Conservation (phyloP, 2,797 vertebrate genomes). For the Anomalospiza imberbis region DNA sequence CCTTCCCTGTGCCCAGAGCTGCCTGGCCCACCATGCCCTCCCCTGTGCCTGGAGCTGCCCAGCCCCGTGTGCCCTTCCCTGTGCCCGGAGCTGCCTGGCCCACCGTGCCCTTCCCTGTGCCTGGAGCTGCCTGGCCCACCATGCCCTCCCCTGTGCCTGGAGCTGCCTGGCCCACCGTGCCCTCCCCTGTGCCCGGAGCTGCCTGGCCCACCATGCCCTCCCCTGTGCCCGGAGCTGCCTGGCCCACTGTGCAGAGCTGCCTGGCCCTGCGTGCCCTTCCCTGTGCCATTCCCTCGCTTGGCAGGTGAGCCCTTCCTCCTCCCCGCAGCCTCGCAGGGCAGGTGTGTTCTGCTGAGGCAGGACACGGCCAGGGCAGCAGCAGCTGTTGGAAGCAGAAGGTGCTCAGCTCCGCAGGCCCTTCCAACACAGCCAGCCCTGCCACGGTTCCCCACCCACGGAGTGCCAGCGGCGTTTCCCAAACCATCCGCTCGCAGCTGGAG, state of each 20-base stretch:
- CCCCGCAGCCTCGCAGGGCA: not conserved
- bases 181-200: not conserved
- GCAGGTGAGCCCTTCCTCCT: not conserved
- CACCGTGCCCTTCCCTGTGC: not conserved
- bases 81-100: not conserved
- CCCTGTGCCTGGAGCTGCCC: too few relatives aligned
- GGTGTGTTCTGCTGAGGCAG: fast-evolving
- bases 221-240: not conserved
- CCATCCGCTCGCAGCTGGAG: fast-evolving
- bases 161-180: too few relatives aligned
- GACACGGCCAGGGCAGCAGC: not conserved
- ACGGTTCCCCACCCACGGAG: not conserved
- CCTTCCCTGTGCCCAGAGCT: not conserved
- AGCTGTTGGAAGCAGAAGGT: not conserved
- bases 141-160: not conserved
- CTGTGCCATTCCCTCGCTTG: not conserved
- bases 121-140: not conserved
- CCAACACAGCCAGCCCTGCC: not conserved
- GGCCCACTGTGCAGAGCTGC: too few relatives aligned
- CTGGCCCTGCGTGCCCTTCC: not conserved
- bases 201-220: not conserved
- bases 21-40: not conserved
- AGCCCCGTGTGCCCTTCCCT: too few relatives aligned
- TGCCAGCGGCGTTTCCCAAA: not conserved
- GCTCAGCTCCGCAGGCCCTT: not conserved